phyloP scores from a whole-genome alignment of 2,888 invertebrate genomes.

The Dryobotodes eremita region DNA sequence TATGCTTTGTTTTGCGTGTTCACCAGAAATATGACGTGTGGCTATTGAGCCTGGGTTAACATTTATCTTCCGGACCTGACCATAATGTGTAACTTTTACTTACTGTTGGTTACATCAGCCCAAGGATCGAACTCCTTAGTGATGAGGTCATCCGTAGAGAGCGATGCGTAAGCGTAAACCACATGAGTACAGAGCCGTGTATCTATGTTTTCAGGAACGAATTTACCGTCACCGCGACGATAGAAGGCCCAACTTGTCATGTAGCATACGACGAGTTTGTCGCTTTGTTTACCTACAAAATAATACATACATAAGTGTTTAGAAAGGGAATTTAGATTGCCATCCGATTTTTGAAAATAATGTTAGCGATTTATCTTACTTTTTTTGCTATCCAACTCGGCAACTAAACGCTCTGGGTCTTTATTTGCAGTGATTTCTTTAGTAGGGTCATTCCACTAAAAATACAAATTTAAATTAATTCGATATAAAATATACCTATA shows the following conservation, averaged over 20 bases:
- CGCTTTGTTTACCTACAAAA: conserved; percentile 80
- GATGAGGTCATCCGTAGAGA: conserved; percentile 94
- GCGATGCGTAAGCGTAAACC: conserved; percentile 96
- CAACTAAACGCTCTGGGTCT: conserved; percentile 73
- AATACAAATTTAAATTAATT: conserved; percentile 36
- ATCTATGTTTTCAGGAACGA: conserved; percentile 96
- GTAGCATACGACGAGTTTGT: conserved; percentile 94
- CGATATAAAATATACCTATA: background rate
- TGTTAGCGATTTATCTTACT: conserved; percentile 71
- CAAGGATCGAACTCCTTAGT: conserved; percentile 96
- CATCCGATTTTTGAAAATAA: background rate
- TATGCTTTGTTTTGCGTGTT: no score
- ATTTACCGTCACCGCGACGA: conserved; percentile 95
- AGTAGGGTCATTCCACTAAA: conserved; percentile 78
- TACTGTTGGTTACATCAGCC: conserved; percentile 96
- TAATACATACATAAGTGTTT: background rate
- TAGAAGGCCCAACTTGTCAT: conserved; percentile 97
- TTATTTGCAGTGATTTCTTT: conserved; percentile 71
- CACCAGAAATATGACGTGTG: no score
- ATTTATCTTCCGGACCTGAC: no score
- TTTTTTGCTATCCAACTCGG: conserved; percentile 77
- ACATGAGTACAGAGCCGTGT: conserved; percentile 96
- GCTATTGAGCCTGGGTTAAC: no score
- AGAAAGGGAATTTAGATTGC: background rate
- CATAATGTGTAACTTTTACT: conserved; percentile 69